A percentile compares a stretch with the other conserved stretches of the same genome.
phyloP scores from a whole-genome alignment of 2,113 vertebrate genomes.

The Zapus hudsonius region DNA sequence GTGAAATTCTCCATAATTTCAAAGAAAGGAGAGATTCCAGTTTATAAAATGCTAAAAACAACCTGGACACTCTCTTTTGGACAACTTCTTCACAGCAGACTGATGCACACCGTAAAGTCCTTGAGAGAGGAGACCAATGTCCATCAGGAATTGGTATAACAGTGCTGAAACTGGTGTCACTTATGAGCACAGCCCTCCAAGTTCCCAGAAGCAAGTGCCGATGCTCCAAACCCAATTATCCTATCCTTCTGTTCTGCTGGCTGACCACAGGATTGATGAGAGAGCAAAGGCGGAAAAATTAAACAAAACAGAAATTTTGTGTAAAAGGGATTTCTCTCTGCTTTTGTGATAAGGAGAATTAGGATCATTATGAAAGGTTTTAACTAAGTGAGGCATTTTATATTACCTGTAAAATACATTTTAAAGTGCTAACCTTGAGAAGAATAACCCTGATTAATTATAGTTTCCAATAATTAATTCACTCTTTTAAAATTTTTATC shows the following conservation, averaged over 20 bases:
- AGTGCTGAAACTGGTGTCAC: neutral
- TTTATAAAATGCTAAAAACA: constrained; percentile 15
- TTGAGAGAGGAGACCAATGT: neutral
- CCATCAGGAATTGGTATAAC: neutral
- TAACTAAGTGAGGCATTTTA: constrained; percentile 75
- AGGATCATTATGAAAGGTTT: constrained; percentile 72
- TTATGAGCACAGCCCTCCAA: neutral
- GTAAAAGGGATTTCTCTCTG: constrained; percentile 49
- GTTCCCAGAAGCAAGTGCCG: constrained; percentile 24
- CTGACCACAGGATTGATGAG: constrained; percentile 62
- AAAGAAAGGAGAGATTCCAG: neutral
- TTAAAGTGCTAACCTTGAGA: constrained; percentile 76
- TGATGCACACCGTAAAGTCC: neutral
- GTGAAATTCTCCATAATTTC: neutral
- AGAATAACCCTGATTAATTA: constrained; percentile 79
- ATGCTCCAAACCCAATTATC: constrained; percentile 57
- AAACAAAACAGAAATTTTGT: constrained; percentile 64
- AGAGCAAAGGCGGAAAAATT: constrained; percentile 70
- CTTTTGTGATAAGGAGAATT: constrained; percentile 66
- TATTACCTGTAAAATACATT: constrained; percentile 77
- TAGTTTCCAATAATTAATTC: constrained; percentile 75
- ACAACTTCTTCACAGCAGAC: neutral
- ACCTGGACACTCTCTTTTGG: neutral
- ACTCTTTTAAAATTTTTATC: constrained; percentile 74
- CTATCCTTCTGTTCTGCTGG: constrained; percentile 61